A percentile compares a stretch with the other conserved stretches of the same genome.
Conservation (phyloP, 2,888 invertebrate species). For the Erannis defoliaria region DNA sequence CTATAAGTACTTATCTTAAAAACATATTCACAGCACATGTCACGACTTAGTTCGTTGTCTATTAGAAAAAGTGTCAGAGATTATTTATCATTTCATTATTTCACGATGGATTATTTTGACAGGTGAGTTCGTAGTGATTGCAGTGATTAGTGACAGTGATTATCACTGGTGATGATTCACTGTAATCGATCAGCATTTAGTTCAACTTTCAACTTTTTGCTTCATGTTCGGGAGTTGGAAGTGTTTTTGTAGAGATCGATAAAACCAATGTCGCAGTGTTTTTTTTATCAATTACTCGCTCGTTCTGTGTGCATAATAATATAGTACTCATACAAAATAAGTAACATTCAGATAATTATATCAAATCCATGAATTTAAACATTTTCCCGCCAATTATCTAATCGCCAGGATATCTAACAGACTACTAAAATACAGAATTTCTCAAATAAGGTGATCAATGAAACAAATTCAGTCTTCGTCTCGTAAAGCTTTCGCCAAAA, state of each 20-base stretch:
- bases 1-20: too few species aligned
- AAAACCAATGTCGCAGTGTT: too few species aligned
- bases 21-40: not conserved
- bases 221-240: not conserved
- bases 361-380: too few species aligned
- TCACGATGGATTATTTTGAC: conserved; percentile 10
- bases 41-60: not conserved
- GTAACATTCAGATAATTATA: too few species aligned
- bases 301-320: too few species aligned
- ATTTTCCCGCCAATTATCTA: too few species aligned
- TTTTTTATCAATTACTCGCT: too few species aligned
- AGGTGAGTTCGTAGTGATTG: not conserved
- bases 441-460: conserved; percentile 5
- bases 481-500: conserved; percentile 21
- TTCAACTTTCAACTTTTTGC: conserved; percentile 19
- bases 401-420: too few species aligned
- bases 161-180: conserved; percentile 3
- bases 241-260: not conserved
- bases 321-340: too few species aligned
- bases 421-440: too few species aligned
- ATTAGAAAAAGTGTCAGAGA: not conserved
- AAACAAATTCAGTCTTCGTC: conserved; percentile 11
- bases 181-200: conserved; percentile 21
- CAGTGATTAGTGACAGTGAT: conserved; percentile 13
- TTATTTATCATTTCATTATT: conserved; percentile 2